A percentile compares a stretch with the other conserved stretches of the same genome.
Evolutionary conservation across 1,140 invertebrate genomes (phyloP).

Genomic region (Batillaria attramentaria): DNA sequence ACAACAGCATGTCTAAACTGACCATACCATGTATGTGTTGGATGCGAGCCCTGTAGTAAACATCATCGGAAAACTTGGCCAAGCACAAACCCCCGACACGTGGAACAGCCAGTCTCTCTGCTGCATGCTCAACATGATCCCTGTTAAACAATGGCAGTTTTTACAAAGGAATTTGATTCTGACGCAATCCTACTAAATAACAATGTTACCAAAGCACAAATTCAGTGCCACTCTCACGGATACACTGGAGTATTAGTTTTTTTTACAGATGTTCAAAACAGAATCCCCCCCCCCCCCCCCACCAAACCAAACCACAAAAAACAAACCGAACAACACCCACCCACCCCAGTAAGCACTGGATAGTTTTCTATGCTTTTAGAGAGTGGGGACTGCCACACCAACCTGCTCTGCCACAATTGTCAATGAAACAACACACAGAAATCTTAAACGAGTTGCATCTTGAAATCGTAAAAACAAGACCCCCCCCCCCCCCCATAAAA

Average conservation of each 20-base stretch:
- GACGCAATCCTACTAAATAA: not conserved
- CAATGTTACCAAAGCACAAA: not conserved
- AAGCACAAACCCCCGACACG: constrained; percentile 34
- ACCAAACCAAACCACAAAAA: not conserved
- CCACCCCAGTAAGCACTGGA: too few relatives aligned
- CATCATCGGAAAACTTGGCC: constrained; percentile 39
- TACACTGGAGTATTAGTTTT: not conserved
- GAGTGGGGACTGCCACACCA: too few relatives aligned
- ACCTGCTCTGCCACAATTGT: too few relatives aligned
- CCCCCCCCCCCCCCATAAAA: too few relatives aligned
- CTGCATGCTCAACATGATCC: not conserved
- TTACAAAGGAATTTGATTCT: not conserved
- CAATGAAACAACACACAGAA: too few relatives aligned
- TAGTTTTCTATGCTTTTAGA: too few relatives aligned
- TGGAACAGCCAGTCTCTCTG: not conserved
- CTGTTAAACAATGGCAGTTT: not conserved
- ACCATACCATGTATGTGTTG: constrained; percentile 21
- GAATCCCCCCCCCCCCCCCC: not conserved
- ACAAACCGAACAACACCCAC: too few relatives aligned
- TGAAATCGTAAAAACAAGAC: too few relatives aligned
- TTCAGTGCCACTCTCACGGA: not conserved
- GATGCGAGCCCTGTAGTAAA: constrained; percentile 45
- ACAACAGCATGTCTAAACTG: not conserved
- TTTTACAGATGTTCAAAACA: not conserved
- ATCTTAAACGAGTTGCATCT: too few relatives aligned